Percentiles rank a stretch among this genome's conserved stretches.
Conservation (phyloP, 2,888 invertebrate species). For the Sarcophaga caerulescens region DNA sequence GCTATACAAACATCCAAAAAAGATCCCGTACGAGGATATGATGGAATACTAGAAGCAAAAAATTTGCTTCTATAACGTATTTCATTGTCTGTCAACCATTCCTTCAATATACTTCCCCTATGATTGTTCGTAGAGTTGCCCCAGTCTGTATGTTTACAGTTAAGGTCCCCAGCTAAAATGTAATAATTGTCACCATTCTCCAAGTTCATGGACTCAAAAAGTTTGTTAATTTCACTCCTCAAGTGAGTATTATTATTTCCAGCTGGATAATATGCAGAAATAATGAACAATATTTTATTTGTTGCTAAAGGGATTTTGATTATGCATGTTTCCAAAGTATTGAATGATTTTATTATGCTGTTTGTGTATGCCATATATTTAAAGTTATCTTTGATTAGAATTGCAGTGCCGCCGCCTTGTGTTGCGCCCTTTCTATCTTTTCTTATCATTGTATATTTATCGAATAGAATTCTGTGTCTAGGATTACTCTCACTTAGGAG, state of each 20-base stretch:
- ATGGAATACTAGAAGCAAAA: background rate
- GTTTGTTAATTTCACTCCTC: background rate
- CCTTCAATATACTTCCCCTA: too few species aligned
- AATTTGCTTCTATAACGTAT: background rate
- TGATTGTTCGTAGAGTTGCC: background rate
- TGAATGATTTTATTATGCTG: too few species aligned
- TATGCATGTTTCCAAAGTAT: too few species aligned
- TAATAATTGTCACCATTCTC: background rate
- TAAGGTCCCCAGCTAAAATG: too few species aligned
- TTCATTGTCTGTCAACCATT: too few species aligned
- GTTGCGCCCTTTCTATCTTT: background rate
- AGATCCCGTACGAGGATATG: background rate
- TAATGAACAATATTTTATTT: too few species aligned
- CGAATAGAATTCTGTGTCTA: background rate
- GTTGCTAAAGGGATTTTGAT: too few species aligned
- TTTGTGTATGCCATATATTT: too few species aligned
- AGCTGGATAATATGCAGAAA: too few species aligned
- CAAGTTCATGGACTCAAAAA: background rate
- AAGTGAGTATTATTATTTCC: background rate
- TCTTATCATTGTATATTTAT: background rate
- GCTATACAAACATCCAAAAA: background rate
- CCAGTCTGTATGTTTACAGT: background rate
- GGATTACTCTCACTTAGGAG: conserved; percentile 6
- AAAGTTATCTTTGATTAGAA: too few species aligned
- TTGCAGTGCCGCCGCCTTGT: background rate